Evolutionary conservation across 2,113 vertebrate species (phyloP).

Genomic region (Pimephales promelas): DNA sequence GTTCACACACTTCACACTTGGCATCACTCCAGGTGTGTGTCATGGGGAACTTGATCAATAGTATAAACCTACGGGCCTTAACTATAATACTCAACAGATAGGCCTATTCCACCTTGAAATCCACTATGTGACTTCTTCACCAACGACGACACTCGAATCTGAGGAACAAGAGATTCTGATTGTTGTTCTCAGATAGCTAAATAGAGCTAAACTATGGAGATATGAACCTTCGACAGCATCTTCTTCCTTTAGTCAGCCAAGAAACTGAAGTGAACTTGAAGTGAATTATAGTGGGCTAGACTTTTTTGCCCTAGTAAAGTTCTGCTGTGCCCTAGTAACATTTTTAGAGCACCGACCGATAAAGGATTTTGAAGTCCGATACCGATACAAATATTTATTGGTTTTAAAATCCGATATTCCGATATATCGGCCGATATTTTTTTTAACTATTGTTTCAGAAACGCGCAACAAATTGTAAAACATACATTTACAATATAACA

Average conservation of each 20-base stretch:
- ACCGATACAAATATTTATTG: too few relatives aligned
- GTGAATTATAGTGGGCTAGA: neutral
- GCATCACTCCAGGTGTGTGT: conserved; percentile 33
- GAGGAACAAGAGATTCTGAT: neutral
- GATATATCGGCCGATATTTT: too few relatives aligned
- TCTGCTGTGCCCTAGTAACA: conserved; percentile 2
- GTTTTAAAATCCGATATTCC: too few relatives aligned
- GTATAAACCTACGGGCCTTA: neutral
- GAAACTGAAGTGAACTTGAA: neutral
- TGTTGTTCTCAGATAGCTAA: too few relatives aligned
- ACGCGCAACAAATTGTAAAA: too few relatives aligned
- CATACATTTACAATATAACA: too few relatives aligned
- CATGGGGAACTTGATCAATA: neutral
- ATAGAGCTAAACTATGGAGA: neutral
- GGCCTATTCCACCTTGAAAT: conserved; percentile 6
- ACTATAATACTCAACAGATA: neutral
- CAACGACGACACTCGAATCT: neutral
- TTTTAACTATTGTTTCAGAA: too few relatives aligned
- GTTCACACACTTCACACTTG: conserved; percentile 36
- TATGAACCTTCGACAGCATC: neutral
- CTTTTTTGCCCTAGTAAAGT: neutral
- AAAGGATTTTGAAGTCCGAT: too few relatives aligned
- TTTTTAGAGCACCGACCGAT: too few relatives aligned
- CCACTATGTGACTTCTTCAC: neutral
- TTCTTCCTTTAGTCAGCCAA: neutral